These are phyloP conservation scores for Tromatobia lineatoria DNA, from an alignment of 2,888 invertebrate species.

Conservation along the genomic window DNA sequence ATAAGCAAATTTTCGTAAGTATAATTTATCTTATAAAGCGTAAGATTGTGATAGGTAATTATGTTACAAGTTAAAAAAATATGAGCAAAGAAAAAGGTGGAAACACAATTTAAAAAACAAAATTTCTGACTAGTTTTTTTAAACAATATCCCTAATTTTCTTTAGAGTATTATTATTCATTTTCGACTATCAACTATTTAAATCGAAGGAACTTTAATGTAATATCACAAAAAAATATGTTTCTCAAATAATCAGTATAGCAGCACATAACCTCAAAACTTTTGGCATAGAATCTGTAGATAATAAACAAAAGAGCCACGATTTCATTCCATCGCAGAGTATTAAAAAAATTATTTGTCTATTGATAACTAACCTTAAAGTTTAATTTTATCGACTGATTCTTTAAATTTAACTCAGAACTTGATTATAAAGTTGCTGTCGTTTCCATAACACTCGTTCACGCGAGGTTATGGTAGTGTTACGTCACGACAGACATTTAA, in stretches of 20 bases:
- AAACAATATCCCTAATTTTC: too few relatives aligned
- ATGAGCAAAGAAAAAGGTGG: too few relatives aligned
- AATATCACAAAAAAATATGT: not conserved
- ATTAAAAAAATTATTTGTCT: not conserved
- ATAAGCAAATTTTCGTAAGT: too few relatives aligned
- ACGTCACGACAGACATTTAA: slow-evolving; percentile 36
- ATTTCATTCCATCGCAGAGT: not conserved
- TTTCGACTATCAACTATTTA: too few relatives aligned
- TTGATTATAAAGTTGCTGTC: not conserved
- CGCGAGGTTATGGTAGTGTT: slow-evolving; percentile 60
- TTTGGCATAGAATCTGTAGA: not conserved
- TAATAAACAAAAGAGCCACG: not conserved
- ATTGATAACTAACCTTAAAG: slow-evolving; percentile 25
- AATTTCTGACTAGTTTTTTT: too few relatives aligned
- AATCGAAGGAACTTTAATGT: too few relatives aligned
- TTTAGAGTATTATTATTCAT: too few relatives aligned
- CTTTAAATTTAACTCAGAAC: not conserved
- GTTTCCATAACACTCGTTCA: slow-evolving; percentile 38
- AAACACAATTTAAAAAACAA: too few relatives aligned
- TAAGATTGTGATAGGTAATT: too few relatives aligned
- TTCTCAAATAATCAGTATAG: not conserved
- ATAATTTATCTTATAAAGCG: too few relatives aligned
- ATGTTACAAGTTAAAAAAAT: too few relatives aligned
- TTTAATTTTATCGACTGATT: not conserved
- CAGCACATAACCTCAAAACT: not conserved